These are phyloP conservation scores for Pachyrhynchus sulphureomaculatus DNA, from an alignment of 1,140 invertebrate genomes.

Conservation along the genomic window DNA sequence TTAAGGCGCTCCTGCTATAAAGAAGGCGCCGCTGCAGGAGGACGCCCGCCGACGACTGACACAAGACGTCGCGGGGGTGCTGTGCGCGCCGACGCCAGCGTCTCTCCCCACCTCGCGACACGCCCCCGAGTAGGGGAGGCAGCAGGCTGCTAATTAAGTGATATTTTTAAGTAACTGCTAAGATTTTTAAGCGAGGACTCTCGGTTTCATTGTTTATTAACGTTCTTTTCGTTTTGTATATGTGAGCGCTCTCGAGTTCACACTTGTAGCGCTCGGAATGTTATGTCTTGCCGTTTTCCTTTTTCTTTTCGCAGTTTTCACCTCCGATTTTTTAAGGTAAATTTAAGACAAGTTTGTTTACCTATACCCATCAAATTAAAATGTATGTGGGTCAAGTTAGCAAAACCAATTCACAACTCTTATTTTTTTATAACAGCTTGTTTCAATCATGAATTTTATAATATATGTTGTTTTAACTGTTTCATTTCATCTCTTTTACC, in stretches of 20 bases:
- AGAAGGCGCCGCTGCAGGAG: slow-evolving; percentile 46
- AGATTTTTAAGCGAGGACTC: slow-evolving; percentile 46
- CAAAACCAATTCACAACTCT: too few species aligned
- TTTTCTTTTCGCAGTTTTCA: background rate
- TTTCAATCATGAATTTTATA: too few species aligned
- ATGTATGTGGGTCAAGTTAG: too few species aligned
- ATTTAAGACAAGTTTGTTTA: background rate
- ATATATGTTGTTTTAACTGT: too few species aligned
- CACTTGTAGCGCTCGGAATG: slow-evolving; percentile 9
- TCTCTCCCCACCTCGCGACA: slow-evolving; percentile 40
- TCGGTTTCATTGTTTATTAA: slow-evolving; percentile 43
- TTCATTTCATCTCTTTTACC: too few species aligned
- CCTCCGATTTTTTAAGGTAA: background rate
- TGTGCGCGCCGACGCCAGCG: slow-evolving; percentile 43
- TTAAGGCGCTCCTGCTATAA: slow-evolving; percentile 49
- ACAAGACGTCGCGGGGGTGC: slow-evolving; percentile 49
- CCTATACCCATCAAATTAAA: background rate
- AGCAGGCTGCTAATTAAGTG: slow-evolving; percentile 45
- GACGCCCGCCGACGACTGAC: slow-evolving; percentile 51
- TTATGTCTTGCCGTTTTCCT: background rate
- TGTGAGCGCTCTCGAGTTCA: slow-evolving; percentile 13
- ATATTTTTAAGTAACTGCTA: slow-evolving; percentile 51
- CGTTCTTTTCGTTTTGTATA: slow-evolving; percentile 30
- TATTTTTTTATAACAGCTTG: too few species aligned
- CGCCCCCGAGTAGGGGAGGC: slow-evolving; percentile 46